A percentile compares a stretch with the other conserved stretches of the same genome.
Evolutionary conservation across 1,140 invertebrate genomes (phyloP).

Genomic region (Zaprionus davidi): DNA sequence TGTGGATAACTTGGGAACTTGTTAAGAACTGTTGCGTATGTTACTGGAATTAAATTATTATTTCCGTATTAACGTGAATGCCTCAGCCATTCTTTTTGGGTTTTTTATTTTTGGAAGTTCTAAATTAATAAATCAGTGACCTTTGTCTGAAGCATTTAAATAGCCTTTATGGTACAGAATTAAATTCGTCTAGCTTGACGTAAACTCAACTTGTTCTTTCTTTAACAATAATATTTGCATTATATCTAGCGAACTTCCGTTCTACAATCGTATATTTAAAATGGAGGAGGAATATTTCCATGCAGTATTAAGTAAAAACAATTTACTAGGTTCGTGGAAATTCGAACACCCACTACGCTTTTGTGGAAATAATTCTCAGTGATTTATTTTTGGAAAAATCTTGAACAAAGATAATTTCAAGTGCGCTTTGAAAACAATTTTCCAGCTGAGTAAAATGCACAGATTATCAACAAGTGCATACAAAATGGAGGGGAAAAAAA

Average conservation of each 20-base stretch:
- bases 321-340: background rate
- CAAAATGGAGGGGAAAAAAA: background rate
- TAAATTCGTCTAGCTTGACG: background rate
- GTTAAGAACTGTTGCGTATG: too few species aligned
- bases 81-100: background rate
- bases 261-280: background rate
- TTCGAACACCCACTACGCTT: background rate
- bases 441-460: conserved; percentile 34
- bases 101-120: background rate
- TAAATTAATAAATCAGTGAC: background rate
- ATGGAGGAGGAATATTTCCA: background rate
- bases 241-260: background rate
- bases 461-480: conserved; percentile 46
- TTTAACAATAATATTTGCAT: background rate
- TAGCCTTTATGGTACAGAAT: background rate
- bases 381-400: conserved; percentile 8
- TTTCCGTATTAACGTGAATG: background rate
- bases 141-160: background rate
- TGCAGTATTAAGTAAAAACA: background rate
- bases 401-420: conserved; percentile 11
- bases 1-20: background rate
- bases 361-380: conserved; percentile 3
- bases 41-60: background rate
- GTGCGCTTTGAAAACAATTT: conserved; percentile 25
- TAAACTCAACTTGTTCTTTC: background rate